A percentile compares a stretch with the other conserved stretches of the same genome.
These are phyloP conservation scores for Epinephelus moara DNA, from an alignment of 2,113 vertebrate genomes.

Conservation along the genomic window DNA sequence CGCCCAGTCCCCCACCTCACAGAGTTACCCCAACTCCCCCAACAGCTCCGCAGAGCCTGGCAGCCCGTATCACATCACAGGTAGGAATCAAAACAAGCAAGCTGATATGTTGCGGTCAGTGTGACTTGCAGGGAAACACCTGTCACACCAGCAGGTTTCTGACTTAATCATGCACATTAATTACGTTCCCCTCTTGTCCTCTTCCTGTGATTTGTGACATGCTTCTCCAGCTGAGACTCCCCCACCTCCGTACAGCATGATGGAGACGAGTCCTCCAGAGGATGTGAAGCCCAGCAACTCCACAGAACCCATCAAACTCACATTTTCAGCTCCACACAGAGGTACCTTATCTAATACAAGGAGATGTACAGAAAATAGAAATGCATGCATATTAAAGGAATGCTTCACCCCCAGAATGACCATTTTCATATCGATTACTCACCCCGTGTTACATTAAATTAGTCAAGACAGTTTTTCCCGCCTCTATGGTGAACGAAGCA, in stretches of 20 bases:
- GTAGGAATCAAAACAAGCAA: slow-evolving; percentile 71
- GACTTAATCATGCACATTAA: not conserved
- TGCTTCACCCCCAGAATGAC: too few species aligned
- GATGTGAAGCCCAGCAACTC: slow-evolving; percentile 87
- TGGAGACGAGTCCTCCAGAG: slow-evolving; percentile 86
- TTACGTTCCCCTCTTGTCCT: not conserved
- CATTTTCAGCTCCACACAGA: slow-evolving; percentile 87
- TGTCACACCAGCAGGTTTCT: not conserved
- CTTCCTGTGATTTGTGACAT: not conserved
- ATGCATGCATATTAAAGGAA: not conserved
- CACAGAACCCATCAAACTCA: slow-evolving; percentile 84
- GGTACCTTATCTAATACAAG: slow-evolving; percentile 71
- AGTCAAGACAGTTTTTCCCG: too few species aligned
- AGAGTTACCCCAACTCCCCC: slow-evolving; percentile 91
- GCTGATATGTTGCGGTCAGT: not conserved
- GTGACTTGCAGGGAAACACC: not conserved
- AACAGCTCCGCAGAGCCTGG: slow-evolving; percentile 90
- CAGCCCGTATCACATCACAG: slow-evolving; percentile 92
- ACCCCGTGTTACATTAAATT: too few species aligned
- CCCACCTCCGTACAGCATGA: slow-evolving; percentile 89
- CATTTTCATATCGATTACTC: too few species aligned
- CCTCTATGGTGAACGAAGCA: too few species aligned
- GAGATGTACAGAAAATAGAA: not conserved
- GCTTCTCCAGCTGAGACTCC: slow-evolving; percentile 87
- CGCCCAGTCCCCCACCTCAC: slow-evolving; percentile 87